Base-by-base conservation (phyloP, 2,113 vertebrate genomes). In the Phycodurus eques region DNA sequence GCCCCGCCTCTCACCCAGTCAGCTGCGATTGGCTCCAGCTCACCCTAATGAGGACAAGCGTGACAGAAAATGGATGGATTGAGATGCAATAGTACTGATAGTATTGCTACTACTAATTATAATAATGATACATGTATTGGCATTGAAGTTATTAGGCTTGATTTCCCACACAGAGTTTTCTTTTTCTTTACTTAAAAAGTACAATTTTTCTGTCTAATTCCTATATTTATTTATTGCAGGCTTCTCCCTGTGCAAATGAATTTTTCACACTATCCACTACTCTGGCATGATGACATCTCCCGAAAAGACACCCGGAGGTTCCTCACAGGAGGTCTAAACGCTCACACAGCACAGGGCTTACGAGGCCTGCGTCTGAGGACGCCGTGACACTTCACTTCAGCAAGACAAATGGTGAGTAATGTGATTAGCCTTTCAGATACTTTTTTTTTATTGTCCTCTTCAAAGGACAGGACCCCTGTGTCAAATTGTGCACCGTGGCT, bases 321-420 rank as follows among this genome's bases (percentile, higher is more conserved):
- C 81, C 9, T 69, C 17, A 6, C 80, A 80, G 80, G 83, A 78
- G 78, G 79, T 82, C 80, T 47, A 68, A 46, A 44, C 61, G 64
- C 57, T 67, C 60, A 72, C 22, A 68, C 8, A 44, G 62, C 62
- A 64, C 62, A 43, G n/a, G 39, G 39, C 39, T 43, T 20, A 43
- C 42, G 10, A 65, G 42, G 20, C 42, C 43, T 20, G 42, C 8
- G 62, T 65, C 20, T 22, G 13, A 7, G 76, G 76, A 80, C 61
- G 78, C 75, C 13, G 73, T 77, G 79, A 89, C 87, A 91, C 85
- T 85, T 79, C 75, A 89, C 89, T 85, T 92, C 76, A 85, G 85
- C 81, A 69, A 87, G 84, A 90, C 91, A 93, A 91, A 93, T 66
- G 89, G 90, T 69, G 78, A 83, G 78, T 88, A 89, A 88, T 78